Percentiles rank a stretch among this genome's conserved stretches.
These are phyloP conservation scores for Thyatira batis DNA, from an alignment of 2,888 invertebrate genomes.

Conservation along the genomic window DNA sequence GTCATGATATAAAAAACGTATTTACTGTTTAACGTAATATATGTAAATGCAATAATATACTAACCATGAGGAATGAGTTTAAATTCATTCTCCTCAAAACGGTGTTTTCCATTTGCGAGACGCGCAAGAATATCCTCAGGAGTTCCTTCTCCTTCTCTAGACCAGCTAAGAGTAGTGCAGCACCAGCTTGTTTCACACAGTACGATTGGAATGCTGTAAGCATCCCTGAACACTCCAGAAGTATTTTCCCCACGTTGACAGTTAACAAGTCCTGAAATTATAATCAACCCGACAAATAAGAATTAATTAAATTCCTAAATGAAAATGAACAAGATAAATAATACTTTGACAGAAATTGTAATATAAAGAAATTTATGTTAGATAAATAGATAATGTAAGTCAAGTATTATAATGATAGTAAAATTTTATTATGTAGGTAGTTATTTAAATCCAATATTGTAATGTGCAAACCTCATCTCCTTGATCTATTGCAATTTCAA, in stretches of 20 bases:
- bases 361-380: too few relatives aligned
- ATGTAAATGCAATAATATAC: neutral
- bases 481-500: constrained; percentile 92
- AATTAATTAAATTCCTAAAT: too few relatives aligned
- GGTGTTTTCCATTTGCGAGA: constrained; percentile 98
- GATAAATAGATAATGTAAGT: too few relatives aligned
- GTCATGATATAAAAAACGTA: neutral
- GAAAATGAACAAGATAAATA: too few relatives aligned
- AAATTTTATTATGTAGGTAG: too few relatives aligned
- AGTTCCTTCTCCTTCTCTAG: constrained; percentile 97
- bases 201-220: constrained; percentile 97
- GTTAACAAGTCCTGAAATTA: constrained; percentile 87
- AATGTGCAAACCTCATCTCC: constrained; percentile 83
- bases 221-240: constrained; percentile 95
- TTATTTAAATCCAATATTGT: too few relatives aligned
- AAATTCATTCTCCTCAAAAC: constrained; percentile 96
- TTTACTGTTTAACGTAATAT: neutral
- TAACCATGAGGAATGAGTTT: constrained; percentile 98
- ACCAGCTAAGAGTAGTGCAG: constrained; percentile 93
- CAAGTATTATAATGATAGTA: too few relatives aligned
- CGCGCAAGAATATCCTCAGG: constrained; percentile 95
- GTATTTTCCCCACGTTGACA: constrained; percentile 94
- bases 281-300: neutral
- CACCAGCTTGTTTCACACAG: constrained; percentile 95
- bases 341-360: too few relatives aligned